phyloP scores from a whole-genome alignment of 2,888 invertebrate species.

The Lasioglossum marginatum region DNA sequence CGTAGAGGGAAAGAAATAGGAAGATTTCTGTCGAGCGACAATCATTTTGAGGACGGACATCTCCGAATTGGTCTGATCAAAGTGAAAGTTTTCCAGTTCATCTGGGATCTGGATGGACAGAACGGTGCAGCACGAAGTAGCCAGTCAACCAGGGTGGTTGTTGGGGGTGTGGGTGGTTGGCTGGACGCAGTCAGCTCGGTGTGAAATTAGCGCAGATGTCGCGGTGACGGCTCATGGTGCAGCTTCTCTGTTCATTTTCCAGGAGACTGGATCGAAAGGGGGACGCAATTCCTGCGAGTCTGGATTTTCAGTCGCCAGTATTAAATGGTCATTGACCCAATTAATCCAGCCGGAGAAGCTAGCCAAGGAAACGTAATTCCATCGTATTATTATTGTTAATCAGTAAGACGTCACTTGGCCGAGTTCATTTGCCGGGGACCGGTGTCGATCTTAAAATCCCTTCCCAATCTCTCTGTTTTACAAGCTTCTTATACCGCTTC shows the following conservation, averaged over 20 bases:
- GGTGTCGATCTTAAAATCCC: not conserved
- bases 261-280: conserved; percentile 82
- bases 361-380: conserved; percentile 70
- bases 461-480: conserved; percentile 23
- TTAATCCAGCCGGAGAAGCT: conserved; percentile 68
- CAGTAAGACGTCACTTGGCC: conserved; percentile 43
- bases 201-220: conserved; percentile 85
- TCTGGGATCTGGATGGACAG: conserved; percentile 60
- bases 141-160: conserved; percentile 72
- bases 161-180: conserved; percentile 62
- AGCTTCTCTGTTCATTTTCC: conserved; percentile 84
- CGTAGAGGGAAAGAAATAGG: conserved; percentile 74
- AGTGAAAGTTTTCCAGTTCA: conserved; percentile 65
- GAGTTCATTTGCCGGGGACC: not conserved
- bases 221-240: conserved; percentile 81
- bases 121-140: conserved; percentile 63
- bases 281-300: conserved; percentile 71
- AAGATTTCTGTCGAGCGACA: conserved; percentile 10
- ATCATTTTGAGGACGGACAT: conserved; percentile 49
- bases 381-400: conserved; percentile 70
- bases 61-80: conserved; percentile 51
- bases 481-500: not conserved
- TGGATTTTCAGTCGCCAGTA: conserved; percentile 77
- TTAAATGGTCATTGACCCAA: conserved; percentile 77
- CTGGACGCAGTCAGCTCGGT: conserved; percentile 80